phyloP scores from a whole-genome alignment of 2,113 vertebrate genomes.

The Cichladusa arquata region DNA sequence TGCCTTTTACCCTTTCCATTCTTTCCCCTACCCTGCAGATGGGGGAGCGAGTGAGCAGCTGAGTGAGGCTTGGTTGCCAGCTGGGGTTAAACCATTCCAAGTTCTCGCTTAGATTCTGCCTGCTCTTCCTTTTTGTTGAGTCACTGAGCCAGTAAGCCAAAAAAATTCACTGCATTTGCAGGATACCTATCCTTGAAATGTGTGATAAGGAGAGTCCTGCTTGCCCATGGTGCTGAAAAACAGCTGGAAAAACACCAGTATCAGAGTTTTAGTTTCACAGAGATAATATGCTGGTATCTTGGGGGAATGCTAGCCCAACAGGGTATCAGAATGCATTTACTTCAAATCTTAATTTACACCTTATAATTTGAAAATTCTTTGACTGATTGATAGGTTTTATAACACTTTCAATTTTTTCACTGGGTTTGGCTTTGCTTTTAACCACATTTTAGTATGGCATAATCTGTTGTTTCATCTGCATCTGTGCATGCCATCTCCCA shows the following conservation, averaged over 20 bases:
- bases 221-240: not conserved
- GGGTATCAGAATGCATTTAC: not conserved
- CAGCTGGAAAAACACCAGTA: not conserved
- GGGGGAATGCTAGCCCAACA: not conserved
- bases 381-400: not conserved
- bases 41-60: fast-evolving
- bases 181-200: not conserved
- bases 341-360: not conserved
- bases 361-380: not conserved
- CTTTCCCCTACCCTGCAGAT: fast-evolving
- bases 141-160: not conserved
- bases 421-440: not conserved
- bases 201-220: not conserved
- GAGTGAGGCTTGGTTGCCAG: not conserved
- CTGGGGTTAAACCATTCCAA: not conserved
- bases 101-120: not conserved
- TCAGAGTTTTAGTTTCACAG: not conserved
- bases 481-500: not conserved
- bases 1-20: not conserved
- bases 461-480: constrained; percentile 7
- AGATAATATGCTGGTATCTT: not conserved
- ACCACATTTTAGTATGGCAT: not conserved
- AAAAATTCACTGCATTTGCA: not conserved
- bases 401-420: not conserved
- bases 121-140: not conserved